Evolutionary conservation across 2,113 vertebrate species (phyloP).

Genomic region (Progne subis): DNA sequence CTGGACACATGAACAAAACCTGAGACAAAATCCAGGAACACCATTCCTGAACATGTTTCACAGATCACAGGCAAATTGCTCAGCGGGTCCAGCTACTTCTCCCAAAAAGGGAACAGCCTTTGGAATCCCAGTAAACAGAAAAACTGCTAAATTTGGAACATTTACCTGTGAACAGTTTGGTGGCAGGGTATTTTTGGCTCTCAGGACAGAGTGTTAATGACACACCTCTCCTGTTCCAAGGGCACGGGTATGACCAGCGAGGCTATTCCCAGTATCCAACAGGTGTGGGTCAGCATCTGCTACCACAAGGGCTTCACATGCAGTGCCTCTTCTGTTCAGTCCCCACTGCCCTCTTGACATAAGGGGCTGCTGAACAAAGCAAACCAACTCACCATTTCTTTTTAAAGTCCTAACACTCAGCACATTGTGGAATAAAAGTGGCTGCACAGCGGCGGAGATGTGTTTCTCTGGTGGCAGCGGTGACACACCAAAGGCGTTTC

Average conservation of each 20-base stretch:
- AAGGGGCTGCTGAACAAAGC: neutral
- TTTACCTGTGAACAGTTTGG: slow-evolving; percentile 32
- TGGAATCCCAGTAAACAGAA: neutral
- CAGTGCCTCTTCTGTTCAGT: neutral
- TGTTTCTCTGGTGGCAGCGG: neutral
- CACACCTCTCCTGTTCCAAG: slow-evolving; percentile 36
- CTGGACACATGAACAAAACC: neutral
- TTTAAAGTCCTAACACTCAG: neutral
- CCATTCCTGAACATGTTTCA: neutral
- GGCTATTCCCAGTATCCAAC: slow-evolving; percentile 29
- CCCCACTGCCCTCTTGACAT: neutral
- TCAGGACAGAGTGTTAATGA: neutral
- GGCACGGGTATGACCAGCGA: neutral
- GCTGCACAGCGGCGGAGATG: rapidly evolving
- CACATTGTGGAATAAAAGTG: neutral
- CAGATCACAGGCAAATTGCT: neutral
- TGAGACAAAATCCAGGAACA: neutral
- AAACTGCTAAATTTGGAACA: neutral
- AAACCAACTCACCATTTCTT: neutral
- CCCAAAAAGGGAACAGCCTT: neutral
- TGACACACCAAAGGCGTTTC: neutral
- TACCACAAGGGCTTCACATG: neutral
- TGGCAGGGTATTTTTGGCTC: neutral
- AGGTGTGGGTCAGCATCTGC: slow-evolving; percentile 31
- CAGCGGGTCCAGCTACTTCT: neutral